These are phyloP conservation scores for Rhogogaster chlorosoma DNA, from an alignment of 2,888 invertebrate genomes.

Conservation along the genomic window DNA sequence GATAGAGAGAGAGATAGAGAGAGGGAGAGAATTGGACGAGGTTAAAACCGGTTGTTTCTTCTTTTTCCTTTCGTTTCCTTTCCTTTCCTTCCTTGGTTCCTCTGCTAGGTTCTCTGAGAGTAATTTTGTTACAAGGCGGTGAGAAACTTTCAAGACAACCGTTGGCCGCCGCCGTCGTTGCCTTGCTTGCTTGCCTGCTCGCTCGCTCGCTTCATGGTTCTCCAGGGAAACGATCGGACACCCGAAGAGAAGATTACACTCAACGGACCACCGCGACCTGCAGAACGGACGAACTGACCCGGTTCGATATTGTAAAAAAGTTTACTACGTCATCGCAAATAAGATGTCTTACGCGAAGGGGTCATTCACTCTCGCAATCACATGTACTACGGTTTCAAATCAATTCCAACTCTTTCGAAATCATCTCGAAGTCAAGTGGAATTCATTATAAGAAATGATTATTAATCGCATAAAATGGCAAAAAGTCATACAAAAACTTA, in stretches of 20 bases:
- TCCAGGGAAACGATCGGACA: conserved; percentile 3
- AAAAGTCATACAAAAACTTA: no score
- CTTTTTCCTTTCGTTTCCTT: neutral
- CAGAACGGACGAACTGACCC: neutral
- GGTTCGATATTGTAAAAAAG: neutral
- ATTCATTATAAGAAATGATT: no score
- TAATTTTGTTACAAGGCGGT: conserved; percentile 43
- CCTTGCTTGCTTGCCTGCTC: neutral
- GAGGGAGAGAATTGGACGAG: conserved; percentile 20
- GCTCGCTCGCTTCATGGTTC: neutral
- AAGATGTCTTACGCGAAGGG: neutral
- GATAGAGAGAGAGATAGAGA: conserved; percentile 11
- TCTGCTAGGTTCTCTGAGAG: conserved; percentile 15
- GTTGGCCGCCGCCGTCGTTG: neutral
- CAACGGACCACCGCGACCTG: conserved; percentile 13
- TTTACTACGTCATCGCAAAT: neutral
- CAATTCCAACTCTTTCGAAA: no score
- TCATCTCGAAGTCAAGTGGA: no score
- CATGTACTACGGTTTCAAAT: no score
- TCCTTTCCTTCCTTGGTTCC: neutral
- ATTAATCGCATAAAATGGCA: no score
- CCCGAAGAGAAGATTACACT: conserved; percentile 21
- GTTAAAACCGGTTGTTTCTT: conserved; percentile 40
- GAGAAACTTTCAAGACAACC: conserved; percentile 31
- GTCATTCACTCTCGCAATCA: no score